Evolutionary conservation across 2,113 vertebrate genomes (phyloP), one percentile per base, ranked within the genome.

Genomic region (Corynorhinus townsendii): DNA sequence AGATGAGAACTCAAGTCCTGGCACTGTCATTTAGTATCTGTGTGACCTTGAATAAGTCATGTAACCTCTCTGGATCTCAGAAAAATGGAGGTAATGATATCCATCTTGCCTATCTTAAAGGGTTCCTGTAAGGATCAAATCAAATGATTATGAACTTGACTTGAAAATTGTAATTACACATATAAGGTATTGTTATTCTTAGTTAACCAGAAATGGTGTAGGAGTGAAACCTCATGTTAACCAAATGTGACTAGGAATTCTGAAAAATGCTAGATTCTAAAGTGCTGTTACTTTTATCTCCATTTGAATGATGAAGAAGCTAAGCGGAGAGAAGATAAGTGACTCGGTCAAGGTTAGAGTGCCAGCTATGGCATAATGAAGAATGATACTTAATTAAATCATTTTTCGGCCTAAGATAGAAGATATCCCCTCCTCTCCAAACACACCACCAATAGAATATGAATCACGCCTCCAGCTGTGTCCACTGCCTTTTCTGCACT

Each of bases 221-320:
- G 68, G 91, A 93, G 40, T 16, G 12, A 91, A 89, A 80, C 4
- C 54, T 40, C 28, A 30, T 40, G 28, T 83, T 56, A 92, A 66
- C 14, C 79, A 62, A 91, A 16, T 52, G 35, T 83, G 33, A 35
- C 83, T 86, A 86, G 59, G 49, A 38, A 76, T 93, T 68, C 43
- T 43, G 80, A 84, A 84, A 49, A 77, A 68, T 7, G 52, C 33
- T 76, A 19, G 52, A 45, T 73, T 76, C 49, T 20, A 56, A 84
- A 77, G 73, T n/a, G 3, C 22, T n/a, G 0, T 73, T 52, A 72
- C 79, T 95, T 92, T 62, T 56, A 76, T 93, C 26, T 80, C 49
- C 33, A 30, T 86, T 77, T 93, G 84, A 86, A 94, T 93, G 66
- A 72, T 86, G 52, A 73, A 20, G 45, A 88, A 86, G 45, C 28